Conservation (phyloP, 2,113 vertebrate species). For the Perca fluviatilis region DNA sequence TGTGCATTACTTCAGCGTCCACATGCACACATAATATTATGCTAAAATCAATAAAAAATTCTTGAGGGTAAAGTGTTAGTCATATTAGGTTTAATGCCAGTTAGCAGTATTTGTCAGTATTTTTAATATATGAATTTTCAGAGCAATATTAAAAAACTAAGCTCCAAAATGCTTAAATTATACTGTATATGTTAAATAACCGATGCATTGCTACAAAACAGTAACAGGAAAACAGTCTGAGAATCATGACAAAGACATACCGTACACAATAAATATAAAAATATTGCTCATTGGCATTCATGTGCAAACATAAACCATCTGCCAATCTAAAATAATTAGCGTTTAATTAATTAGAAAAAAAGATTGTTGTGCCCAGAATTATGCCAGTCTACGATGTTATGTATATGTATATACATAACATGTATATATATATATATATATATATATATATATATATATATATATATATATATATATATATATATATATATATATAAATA, state of each 20-base stretch:
- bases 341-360: neutral
- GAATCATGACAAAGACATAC: neutral
- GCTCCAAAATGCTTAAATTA: neutral
- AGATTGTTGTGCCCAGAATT: neutral
- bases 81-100: neutral
- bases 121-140: neutral
- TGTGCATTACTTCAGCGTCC: conserved; percentile 46
- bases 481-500: too few relatives aligned
- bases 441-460: too few relatives aligned
- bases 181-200: conserved; percentile 32
- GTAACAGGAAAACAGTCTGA: conserved; percentile 14
- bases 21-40: conserved; percentile 46
- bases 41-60: conserved; percentile 34
- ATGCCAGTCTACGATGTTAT: neutral
- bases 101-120: neutral
- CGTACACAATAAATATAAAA: neutral
- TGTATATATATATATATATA: too few relatives aligned
- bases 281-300: neutral
- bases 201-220: conserved; percentile 26
- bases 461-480: too few relatives aligned
- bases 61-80: neutral
- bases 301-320: conserved; percentile 23
- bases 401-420: accelerated
- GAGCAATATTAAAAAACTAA: conserved; percentile 12
- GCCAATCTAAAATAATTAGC: neutral